These are phyloP conservation scores for Platycheirus rosarum DNA, from an alignment of 2,888 invertebrate genomes.

Conservation along the genomic window DNA sequence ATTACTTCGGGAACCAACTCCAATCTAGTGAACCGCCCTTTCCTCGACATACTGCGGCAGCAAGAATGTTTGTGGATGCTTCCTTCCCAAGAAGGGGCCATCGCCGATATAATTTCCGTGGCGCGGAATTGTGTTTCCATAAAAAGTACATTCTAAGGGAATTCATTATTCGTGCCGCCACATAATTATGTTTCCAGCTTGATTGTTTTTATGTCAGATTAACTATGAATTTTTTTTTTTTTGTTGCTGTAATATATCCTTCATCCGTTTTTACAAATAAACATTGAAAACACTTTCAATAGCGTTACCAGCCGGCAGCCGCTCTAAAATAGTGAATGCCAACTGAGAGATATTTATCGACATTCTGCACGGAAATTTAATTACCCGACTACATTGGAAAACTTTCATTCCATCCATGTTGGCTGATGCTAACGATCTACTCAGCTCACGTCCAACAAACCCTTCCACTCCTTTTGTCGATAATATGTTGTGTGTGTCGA, in stretches of 20 bases:
- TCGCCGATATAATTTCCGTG: background rate
- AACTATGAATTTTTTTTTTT: too few species aligned
- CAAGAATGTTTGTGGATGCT: too few species aligned
- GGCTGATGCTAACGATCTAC: background rate
- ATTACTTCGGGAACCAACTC: too few species aligned
- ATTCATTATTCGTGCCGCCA: slow-evolving; percentile 20
- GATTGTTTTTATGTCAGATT: background rate
- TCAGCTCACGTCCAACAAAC: background rate
- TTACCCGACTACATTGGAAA: background rate
- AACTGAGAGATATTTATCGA: background rate
- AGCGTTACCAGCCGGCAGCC: background rate
- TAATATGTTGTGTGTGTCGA: slow-evolving; percentile 41
- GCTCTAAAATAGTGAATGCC: background rate
- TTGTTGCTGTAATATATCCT: too few species aligned
- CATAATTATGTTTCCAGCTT: slow-evolving; percentile 41
- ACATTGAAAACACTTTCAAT: background rate
- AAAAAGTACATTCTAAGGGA: slow-evolving; percentile 9
- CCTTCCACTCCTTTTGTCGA: background rate
- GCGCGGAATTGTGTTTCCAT: background rate
- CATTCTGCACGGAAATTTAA: slow-evolving; percentile 4
- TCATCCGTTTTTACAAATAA: background rate
- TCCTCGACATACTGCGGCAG: too few species aligned
- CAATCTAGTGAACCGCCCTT: too few species aligned
- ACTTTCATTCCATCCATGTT: background rate
- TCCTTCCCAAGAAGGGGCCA: background rate